Conservation (phyloP, 2,113 vertebrate species). For the Paramormyrops kingsleyae region DNA sequence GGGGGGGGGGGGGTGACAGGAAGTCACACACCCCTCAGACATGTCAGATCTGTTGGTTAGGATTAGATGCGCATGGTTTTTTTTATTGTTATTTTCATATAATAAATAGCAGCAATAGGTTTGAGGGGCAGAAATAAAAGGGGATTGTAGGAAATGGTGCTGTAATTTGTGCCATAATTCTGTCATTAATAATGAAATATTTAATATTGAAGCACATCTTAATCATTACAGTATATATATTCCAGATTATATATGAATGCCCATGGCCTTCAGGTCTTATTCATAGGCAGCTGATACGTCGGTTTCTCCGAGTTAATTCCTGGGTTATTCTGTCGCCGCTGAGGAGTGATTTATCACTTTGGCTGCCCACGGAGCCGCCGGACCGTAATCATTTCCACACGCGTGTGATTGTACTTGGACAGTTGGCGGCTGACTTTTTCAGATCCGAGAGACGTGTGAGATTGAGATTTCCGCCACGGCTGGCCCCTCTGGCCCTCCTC, state of each 20-base stretch:
- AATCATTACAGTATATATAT: background rate
- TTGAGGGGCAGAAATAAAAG: background rate
- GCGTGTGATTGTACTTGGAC: background rate
- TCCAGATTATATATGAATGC: background rate
- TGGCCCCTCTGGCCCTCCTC: background rate
- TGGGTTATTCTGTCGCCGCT: background rate
- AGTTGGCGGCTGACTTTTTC: background rate
- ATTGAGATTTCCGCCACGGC: background rate
- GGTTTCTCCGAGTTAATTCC: background rate
- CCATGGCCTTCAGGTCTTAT: background rate
- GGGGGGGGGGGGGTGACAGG: background rate
- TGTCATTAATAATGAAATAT: background rate
- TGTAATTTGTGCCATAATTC: background rate
- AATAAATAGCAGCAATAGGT: background rate
- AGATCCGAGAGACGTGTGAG: background rate
- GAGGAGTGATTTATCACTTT: background rate
- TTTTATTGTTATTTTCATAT: background rate
- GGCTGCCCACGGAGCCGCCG: background rate
- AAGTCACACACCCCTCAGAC: background rate
- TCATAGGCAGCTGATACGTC: background rate
- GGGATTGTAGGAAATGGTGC: background rate
- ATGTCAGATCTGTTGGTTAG: background rate
- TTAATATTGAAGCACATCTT: background rate
- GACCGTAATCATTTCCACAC: background rate
- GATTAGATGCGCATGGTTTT: background rate